These are phyloP conservation scores for Himalopsyche anomala DNA, from an alignment of 2,888 invertebrate genomes.

Conservation along the genomic window DNA sequence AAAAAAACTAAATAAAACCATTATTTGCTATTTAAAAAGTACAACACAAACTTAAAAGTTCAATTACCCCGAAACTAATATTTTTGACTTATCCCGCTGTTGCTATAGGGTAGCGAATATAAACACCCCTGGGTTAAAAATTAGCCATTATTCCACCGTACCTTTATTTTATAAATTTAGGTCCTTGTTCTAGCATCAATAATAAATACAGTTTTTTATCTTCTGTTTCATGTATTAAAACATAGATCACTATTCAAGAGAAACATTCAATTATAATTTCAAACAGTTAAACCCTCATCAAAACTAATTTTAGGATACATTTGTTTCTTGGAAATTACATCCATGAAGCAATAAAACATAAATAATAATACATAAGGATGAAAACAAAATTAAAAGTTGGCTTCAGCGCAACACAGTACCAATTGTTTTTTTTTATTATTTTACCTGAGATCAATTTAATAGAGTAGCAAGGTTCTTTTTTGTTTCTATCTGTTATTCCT, in stretches of 20 bases:
- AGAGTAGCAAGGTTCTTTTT: not conserved
- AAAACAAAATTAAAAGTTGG: not conserved
- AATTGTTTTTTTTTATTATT: not conserved
- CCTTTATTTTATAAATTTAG: too few species aligned
- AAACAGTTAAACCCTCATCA: slow-evolving; percentile 12
- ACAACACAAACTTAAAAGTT: too few species aligned
- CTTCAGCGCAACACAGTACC: not conserved
- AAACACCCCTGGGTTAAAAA: too few species aligned
- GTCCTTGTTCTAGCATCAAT: too few species aligned
- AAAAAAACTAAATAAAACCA: too few species aligned
- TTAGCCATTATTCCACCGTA: too few species aligned
- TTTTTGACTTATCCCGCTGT: too few species aligned
- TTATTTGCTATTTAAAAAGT: too few species aligned
- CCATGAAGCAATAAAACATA: slow-evolving; percentile 1
- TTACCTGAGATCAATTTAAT: slow-evolving; percentile 19
- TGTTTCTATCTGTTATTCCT: not conserved
- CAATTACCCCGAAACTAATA: too few species aligned
- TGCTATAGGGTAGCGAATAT: too few species aligned
- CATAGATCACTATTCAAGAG: slow-evolving; percentile 14
- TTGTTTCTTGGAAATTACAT: slow-evolving; percentile 13
- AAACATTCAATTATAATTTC: slow-evolving; percentile 16
- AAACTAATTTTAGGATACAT: not conserved
- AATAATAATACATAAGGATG: not conserved
- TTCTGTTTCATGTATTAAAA: not conserved
- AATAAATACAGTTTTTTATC: too few species aligned